Percentiles rank a stretch among this genome's conserved stretches.
These are phyloP conservation scores for Scomber scombrus DNA, from an alignment of 2,113 vertebrate species.

Conservation along the genomic window DNA sequence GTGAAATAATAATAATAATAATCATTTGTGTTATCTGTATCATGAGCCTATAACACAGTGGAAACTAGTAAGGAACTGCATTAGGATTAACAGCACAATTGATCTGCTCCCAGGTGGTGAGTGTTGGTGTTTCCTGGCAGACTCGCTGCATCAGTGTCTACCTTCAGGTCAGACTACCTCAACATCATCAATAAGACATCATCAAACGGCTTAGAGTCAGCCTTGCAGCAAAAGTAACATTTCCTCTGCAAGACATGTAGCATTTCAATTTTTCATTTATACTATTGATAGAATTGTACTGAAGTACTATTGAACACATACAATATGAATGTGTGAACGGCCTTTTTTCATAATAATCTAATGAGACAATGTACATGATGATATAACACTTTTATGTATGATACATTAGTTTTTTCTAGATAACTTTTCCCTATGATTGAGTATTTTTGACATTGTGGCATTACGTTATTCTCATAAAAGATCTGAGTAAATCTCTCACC, in stretches of 20 bases:
- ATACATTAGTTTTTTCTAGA: too few species aligned
- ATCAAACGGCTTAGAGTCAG: background rate
- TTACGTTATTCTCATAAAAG: background rate
- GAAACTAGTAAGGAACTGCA: background rate
- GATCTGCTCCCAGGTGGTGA: slow-evolving; percentile 14
- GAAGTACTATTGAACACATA: too few species aligned
- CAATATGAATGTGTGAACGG: too few species aligned
- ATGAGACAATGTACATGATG: too few species aligned
- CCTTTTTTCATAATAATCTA: too few species aligned
- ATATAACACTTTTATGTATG: too few species aligned
- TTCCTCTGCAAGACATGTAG: background rate
- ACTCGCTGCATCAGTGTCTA: background rate
- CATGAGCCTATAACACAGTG: background rate
- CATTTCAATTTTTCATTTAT: background rate
- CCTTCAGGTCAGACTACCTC: slow-evolving; percentile 1
- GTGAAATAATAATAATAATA: background rate
- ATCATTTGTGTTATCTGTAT: background rate
- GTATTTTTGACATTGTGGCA: background rate
- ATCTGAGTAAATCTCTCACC: background rate
- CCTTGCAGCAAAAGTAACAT: background rate
- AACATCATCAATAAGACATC: background rate
- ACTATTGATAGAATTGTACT: background rate
- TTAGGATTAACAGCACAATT: background rate
- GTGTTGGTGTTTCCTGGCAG: background rate
- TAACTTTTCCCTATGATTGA: too few species aligned